Conservation (phyloP, 2,888 invertebrate genomes). For the Nemotelus nigrinus region DNA sequence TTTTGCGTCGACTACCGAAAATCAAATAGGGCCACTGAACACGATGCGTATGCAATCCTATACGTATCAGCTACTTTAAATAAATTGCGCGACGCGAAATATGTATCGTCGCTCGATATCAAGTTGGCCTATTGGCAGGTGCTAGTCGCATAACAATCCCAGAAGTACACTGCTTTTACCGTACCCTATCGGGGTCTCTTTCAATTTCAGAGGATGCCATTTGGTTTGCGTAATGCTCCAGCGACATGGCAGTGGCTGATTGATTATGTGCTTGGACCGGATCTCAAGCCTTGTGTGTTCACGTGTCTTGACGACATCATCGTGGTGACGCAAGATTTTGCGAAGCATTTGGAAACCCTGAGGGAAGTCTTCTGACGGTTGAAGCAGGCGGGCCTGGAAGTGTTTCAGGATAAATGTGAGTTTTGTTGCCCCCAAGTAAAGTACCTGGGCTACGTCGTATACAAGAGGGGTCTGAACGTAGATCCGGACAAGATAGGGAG, state of each 20-base stretch:
- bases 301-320: slow-evolving; percentile 54
- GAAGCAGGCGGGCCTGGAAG: too few relatives aligned
- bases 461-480: too few relatives aligned
- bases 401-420: too few relatives aligned
- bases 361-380: too few relatives aligned
- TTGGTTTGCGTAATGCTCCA: slow-evolving; percentile 44
- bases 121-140: slow-evolving; percentile 54
- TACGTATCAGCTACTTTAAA: slow-evolving; percentile 53
- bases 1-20: slow-evolving; percentile 54
- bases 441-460: too few relatives aligned
- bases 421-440: too few relatives aligned
- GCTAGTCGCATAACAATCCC: slow-evolving; percentile 47
- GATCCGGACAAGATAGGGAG: too few relatives aligned
- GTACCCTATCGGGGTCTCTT: background rate
- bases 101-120: slow-evolving; percentile 54
- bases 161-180: slow-evolving; percentile 54
- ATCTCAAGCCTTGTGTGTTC: slow-evolving; percentile 52
- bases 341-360: slow-evolving; percentile 49
- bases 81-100: slow-evolving; percentile 52
- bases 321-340: slow-evolving; percentile 52
- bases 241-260: slow-evolving; percentile 41
- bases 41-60: slow-evolving; percentile 54
- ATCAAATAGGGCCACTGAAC: slow-evolving; percentile 52
- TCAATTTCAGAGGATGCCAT: slow-evolving; percentile 30
- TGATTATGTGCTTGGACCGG: slow-evolving; percentile 43